phyloP scores from a whole-genome alignment of 2,888 invertebrate genomes.

The Yponomeuta sedellus region DNA sequence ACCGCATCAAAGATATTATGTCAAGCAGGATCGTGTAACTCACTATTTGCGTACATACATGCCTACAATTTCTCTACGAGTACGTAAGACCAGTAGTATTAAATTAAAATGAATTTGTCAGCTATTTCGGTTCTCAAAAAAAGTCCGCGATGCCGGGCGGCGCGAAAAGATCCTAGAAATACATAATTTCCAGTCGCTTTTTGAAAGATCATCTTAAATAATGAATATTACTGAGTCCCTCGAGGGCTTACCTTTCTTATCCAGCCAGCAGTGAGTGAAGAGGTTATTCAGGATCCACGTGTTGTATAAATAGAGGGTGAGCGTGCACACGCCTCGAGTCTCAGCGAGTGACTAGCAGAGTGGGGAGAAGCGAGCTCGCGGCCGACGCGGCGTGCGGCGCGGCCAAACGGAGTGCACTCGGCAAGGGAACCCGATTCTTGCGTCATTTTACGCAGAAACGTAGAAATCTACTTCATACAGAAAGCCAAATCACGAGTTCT shows the following conservation, averaged over 20 bases:
- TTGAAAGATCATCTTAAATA: no score
- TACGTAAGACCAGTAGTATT: not conserved
- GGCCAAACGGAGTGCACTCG: conserved; percentile 1
- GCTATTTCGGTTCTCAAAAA: conserved; percentile 1
- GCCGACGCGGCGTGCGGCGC: not conserved
- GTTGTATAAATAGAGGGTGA: not conserved
- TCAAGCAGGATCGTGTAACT: no score
- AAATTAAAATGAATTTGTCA: not conserved
- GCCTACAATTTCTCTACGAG: not conserved
- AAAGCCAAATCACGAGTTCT: not conserved
- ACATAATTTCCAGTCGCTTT: not conserved
- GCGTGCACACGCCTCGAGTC: not conserved
- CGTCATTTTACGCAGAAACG: conserved; percentile 5
- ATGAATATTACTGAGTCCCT: no score
- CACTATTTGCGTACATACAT: no score
- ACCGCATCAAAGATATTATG: no score
- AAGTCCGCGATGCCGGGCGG: not conserved
- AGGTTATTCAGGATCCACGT: conserved; percentile 1
- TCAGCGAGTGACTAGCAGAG: not conserved
- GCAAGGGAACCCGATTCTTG: conserved; percentile 6
- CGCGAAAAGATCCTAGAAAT: not conserved
- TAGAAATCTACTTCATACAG: not conserved
- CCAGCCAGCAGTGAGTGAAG: not conserved
- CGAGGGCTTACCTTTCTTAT: not conserved
- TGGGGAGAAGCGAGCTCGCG: not conserved